Conservation (phyloP, 2,888 invertebrate species). For the Seladonia tumulorum region DNA sequence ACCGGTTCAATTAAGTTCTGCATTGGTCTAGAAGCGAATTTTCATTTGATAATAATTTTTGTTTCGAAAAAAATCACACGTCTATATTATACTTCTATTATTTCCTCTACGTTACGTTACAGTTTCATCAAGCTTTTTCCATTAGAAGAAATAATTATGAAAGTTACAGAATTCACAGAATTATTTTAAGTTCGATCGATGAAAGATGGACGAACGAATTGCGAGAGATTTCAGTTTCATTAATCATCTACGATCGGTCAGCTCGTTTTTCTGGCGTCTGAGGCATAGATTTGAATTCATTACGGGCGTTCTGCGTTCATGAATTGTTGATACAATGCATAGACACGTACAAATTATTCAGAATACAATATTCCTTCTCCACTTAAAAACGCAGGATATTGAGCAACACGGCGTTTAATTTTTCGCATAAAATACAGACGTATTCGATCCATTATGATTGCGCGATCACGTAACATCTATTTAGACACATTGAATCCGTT, state of each 20-base stretch:
- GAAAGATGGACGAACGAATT: neutral
- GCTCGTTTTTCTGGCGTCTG: neutral
- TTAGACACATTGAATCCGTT: neutral
- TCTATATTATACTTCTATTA: neutral
- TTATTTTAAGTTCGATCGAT: neutral
- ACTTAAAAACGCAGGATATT: constrained; percentile 7
- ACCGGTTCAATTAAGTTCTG: neutral
- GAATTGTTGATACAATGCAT: constrained; percentile 48
- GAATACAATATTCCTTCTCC: constrained; percentile 15
- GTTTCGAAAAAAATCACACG: neutral
- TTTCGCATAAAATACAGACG: constrained; percentile 29
- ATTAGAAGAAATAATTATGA: neutral
- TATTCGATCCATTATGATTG: constrained; percentile 10
- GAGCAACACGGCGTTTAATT: constrained; percentile 22
- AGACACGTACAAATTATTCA: constrained; percentile 58
- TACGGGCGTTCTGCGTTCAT: constrained; percentile 34
- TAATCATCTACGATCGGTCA: constrained; percentile 10
- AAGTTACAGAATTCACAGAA: neutral
- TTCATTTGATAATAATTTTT: neutral
- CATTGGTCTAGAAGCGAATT: neutral
- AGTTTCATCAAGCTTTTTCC: neutral
- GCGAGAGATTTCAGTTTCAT: neutral
- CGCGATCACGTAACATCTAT: constrained; percentile 11
- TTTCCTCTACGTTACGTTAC: neutral
- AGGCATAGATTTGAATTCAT: constrained; percentile 32